phyloP scores from a whole-genome alignment of 2,113 vertebrate species.

The Gavia stellata region DNA sequence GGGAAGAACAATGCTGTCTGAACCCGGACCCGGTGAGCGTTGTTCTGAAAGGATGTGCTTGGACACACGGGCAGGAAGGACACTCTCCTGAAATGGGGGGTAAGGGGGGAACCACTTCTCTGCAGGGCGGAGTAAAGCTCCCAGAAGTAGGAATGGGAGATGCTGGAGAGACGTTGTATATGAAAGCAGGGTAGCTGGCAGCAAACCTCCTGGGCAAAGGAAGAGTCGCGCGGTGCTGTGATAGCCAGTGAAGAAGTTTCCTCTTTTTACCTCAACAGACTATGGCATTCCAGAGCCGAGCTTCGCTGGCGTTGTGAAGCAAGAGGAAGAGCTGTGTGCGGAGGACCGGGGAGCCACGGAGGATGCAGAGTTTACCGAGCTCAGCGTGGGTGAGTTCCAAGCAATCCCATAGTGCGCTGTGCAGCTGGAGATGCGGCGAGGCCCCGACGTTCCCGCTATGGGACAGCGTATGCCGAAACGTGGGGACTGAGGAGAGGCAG shows the following conservation, averaged over 20 bases:
- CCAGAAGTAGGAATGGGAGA: not conserved
- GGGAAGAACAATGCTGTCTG: not conserved
- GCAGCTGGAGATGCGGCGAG: not conserved
- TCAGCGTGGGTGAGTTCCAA: not conserved
- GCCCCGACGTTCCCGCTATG: not conserved
- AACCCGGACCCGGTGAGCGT: not conserved
- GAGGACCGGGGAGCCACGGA: not conserved
- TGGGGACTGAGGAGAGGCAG: not conserved
- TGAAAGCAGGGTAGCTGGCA: not conserved
- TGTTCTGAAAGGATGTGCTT: not conserved
- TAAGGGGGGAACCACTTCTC: not conserved
- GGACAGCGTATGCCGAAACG: not conserved
- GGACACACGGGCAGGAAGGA: not conserved
- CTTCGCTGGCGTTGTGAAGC: not conserved
- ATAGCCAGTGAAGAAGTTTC: not conserved
- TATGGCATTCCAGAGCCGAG: not conserved
- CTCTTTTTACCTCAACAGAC: not conserved
- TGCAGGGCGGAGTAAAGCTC: not conserved
- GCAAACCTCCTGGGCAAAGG: too few species aligned
- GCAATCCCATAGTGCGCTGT: accelerated
- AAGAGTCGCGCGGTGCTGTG: not conserved
- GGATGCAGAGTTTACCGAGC: not conserved
- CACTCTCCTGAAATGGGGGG: accelerated
- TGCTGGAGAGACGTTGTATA: not conserved
- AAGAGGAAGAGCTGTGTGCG: not conserved